Conservation (phyloP, 2,797 vertebrate species). For the Halcyon smyrnensis region DNA sequence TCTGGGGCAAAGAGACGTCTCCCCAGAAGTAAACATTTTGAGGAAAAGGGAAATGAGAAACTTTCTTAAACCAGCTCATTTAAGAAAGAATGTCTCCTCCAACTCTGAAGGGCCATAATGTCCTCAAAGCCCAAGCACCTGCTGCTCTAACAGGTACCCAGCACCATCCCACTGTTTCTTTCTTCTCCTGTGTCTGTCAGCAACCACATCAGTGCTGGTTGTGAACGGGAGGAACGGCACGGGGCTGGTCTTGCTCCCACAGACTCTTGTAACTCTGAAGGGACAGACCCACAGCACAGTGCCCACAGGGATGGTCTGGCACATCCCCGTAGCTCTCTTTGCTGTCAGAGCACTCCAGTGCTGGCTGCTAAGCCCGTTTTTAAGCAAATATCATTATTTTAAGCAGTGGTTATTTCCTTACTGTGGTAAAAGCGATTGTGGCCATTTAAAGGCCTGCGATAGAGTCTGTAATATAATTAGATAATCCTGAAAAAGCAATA, state of each 20-base stretch:
- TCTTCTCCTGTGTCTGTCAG: not conserved
- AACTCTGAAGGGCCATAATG: not conserved
- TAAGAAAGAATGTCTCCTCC: not conserved
- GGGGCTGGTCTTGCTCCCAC: not conserved
- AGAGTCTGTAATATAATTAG: conserved; percentile 45
- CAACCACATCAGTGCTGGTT: fast-evolving
- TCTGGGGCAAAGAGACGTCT: not conserved
- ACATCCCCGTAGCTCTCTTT: not conserved
- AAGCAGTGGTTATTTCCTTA: conserved; percentile 28
- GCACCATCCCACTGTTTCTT: fast-evolving
- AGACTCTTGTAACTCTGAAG: not conserved
- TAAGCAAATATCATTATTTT: not conserved
- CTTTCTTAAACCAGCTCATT: not conserved
- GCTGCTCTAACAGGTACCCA: not conserved
- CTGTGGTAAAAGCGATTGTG: not conserved
- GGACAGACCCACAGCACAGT: not conserved
- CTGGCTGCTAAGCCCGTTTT: not conserved
- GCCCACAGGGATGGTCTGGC: not conserved
- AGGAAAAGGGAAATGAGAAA: not conserved
- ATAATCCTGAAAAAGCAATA: conserved; percentile 48
- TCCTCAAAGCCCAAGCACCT: not conserved
- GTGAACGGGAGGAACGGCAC: not conserved
- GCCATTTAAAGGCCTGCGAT: conserved; percentile 12
- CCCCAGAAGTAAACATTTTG: not conserved
- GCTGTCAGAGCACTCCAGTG: fast-evolving